These are phyloP conservation scores for Cherax destructor DNA, from an alignment of 1,140 invertebrate genomes.

Conservation along the genomic window DNA sequence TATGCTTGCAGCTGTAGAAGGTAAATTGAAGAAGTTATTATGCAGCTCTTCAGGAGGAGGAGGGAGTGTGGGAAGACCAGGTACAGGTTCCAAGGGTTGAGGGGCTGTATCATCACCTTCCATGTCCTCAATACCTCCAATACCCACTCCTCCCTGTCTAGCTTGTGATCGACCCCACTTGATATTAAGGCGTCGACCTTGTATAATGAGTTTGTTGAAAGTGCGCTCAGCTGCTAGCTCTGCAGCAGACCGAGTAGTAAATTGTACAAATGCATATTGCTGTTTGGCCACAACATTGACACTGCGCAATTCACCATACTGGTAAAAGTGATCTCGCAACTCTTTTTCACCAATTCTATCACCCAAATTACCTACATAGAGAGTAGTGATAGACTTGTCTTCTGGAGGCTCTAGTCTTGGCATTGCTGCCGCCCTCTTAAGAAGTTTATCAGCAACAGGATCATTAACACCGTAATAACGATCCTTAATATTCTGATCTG, in stretches of 20 bases:
- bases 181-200: conserved; percentile 91
- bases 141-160: conserved; percentile 75
- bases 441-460: conserved; percentile 98
- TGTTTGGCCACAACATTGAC: conserved; percentile 94
- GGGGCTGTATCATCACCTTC: conserved; percentile 74
- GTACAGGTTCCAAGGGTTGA: conserved; percentile 86
- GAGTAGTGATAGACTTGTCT: conserved; percentile 95
- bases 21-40: conserved; percentile 90
- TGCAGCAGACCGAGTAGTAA: conserved; percentile 90
- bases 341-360: conserved; percentile 93
- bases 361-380: conserved; percentile 94
- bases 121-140: conserved; percentile 73
- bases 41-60: conserved; percentile 85
- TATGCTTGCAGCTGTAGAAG: conserved; percentile 74
- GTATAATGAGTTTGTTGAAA: conserved; percentile 95
- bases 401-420: conserved; percentile 96
- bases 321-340: conserved; percentile 95
- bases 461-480: conserved; percentile 98
- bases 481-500: conserved; percentile 99
- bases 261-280: conserved; percentile 98
- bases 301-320: conserved; percentile 98
- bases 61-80: conserved; percentile 86
- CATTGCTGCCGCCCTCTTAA: conserved; percentile 94
- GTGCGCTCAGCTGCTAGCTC: conserved; percentile 96
- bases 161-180: conserved; percentile 97